phyloP scores from a whole-genome alignment of 2,113 vertebrate genomes.

The Phocoena sinus region DNA sequence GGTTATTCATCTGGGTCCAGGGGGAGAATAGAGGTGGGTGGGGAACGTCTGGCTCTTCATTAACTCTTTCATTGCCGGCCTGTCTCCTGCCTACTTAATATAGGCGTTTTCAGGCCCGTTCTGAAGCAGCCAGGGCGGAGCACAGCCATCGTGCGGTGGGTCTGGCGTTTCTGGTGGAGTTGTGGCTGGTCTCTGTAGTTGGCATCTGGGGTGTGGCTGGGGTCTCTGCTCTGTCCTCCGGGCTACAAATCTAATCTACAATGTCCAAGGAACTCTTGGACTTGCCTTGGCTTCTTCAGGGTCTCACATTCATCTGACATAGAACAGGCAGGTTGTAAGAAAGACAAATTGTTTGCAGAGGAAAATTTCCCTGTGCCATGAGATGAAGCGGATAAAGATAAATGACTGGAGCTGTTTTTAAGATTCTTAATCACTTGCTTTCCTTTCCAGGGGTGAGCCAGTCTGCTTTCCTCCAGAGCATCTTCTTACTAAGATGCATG shows the following conservation, averaged over 20 bases:
- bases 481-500: background rate
- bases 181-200: background rate
- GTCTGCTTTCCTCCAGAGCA: background rate
- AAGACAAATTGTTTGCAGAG: conserved; percentile 30
- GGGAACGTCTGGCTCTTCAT: background rate
- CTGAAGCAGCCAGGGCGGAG: background rate
- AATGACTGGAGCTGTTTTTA: background rate
- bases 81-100: background rate
- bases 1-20: conserved; percentile 53
- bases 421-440: background rate
- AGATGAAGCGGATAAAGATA: conserved; percentile 24
- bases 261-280: background rate
- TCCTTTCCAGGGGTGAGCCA: background rate
- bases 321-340: conserved; percentile 19
- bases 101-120: background rate
- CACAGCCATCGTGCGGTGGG: accelerated
- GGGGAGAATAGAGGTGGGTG: background rate
- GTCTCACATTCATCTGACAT: background rate
- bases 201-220: background rate
- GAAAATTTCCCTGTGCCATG: background rate
- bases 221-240: background rate
- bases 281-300: background rate
- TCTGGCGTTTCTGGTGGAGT: background rate
- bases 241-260: background rate
- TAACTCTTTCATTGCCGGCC: conserved; percentile 42